These are phyloP conservation scores for Toxotes chatareus DNA, from an alignment of 2,113 vertebrate species.

Conservation along the genomic window DNA sequence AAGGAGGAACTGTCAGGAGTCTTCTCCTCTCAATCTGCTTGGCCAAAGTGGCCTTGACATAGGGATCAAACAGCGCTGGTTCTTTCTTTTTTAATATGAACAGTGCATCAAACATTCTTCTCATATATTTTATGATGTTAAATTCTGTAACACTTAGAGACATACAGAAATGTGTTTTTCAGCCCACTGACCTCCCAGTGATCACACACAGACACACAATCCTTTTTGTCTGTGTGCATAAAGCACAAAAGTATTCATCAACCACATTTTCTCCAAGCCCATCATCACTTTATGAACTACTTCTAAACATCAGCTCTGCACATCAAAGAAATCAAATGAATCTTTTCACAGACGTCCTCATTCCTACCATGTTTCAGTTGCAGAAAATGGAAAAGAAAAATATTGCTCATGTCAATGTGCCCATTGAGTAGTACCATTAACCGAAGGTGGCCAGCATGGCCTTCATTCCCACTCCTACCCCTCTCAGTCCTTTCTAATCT, in stretches of 20 bases:
- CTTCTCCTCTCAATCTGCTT: not conserved
- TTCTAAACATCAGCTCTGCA: slow-evolving; percentile 27
- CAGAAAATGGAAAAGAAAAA: slow-evolving; percentile 5
- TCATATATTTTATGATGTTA: slow-evolving; percentile 1
- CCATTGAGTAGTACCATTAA: not conserved
- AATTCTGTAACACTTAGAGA: slow-evolving; percentile 3
- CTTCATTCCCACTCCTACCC: not conserved
- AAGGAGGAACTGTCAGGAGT: not conserved
- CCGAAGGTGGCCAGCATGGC: not conserved
- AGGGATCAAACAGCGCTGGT: not conserved
- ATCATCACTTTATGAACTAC: slow-evolving; percentile 37
- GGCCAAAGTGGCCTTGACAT: not conserved
- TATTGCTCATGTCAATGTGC: not conserved
- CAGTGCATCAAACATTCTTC: not conserved
- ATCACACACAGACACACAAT: not conserved
- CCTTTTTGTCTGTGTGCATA: not conserved
- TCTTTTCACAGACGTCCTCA: slow-evolving; percentile 11
- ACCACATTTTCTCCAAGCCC: slow-evolving; percentile 17
- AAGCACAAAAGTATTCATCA: slow-evolving; percentile 25
- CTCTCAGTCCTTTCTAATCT: not conserved
- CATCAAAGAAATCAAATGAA: slow-evolving; percentile 31
- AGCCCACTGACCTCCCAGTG: not conserved
- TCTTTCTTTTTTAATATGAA: slow-evolving; percentile 4
- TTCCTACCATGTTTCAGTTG: slow-evolving; percentile 21
- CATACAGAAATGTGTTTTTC: not conserved